Evolutionary conservation across 2,113 vertebrate genomes (phyloP), one percentile per base, ranked within the genome.

Genomic region (Semnopithecus entellus): DNA sequence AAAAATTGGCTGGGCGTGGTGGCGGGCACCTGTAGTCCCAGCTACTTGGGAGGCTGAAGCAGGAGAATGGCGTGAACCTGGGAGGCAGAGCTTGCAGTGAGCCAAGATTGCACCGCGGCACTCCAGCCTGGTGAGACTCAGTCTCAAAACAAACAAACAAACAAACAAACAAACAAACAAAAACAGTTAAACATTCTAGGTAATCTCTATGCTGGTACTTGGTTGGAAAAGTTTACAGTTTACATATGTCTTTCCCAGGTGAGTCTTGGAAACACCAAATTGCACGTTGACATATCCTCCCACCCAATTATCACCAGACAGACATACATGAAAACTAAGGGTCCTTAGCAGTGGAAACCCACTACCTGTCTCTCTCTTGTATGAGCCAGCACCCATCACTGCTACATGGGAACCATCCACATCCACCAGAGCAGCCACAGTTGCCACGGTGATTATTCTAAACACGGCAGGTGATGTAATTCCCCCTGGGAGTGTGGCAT

Each of bases 391-490:
- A 43, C 70, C 50, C 40, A 45, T 8, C 48, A 66, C 48, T 32
- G 59, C 57, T 30, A 52, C 73, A 32, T 2, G 5, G 48, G 72
- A 87, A 50, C 35, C 64, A 20, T n/a, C 84, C 32, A 64, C 10
- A 50, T 38, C 88, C 61, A 72, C 30, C 32, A 76, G 90, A 83
- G 32, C 73, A 80, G 73, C 38, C 82, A 35, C 6, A 0, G 64
- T 93, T 87, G 35, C 76, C 86, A 96, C 4, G 40, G 93, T 32
- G 80, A 97, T 43, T 7, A 45, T n/a, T 94, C 93, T 68, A 68
- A 94, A 95, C 84, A 50, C 94, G 64, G 76, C n/a, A 84, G 78
- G 93, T 97, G 96, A 93, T 92, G n/a, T 40, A 57, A 96, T 96
- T 86, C 88, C 92, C 88, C 82, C 80, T 78, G 61, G 95, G 85